Evolutionary conservation across 2,888 invertebrate species (phyloP).

Genomic region (Acrobasis repandana): DNA sequence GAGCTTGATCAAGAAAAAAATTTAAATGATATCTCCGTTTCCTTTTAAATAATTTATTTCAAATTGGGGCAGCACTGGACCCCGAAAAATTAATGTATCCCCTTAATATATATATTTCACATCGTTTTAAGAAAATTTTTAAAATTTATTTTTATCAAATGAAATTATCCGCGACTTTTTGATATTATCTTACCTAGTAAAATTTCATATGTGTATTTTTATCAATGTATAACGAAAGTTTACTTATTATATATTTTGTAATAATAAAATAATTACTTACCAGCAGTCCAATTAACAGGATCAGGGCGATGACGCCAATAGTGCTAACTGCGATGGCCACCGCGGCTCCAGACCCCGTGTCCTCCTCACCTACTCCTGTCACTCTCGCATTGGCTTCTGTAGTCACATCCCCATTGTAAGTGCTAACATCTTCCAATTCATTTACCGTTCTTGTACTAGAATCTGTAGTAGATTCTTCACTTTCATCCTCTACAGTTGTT

Average conservation of each 20-base stretch:
- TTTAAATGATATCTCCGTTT: too few species aligned
- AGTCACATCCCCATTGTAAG: constrained; percentile 56
- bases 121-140: too few species aligned
- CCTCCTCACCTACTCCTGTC: constrained; percentile 45
- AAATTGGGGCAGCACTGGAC: too few species aligned
- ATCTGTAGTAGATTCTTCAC: constrained; percentile 47
- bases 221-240: too few species aligned
- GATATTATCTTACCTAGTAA: too few species aligned
- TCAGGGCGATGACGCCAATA: constrained; percentile 89
- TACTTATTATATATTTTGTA: background rate
- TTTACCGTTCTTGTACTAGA: constrained; percentile 51
- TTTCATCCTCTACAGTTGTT: constrained; percentile 37
- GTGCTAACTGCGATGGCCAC: constrained; percentile 92
- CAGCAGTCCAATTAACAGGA: constrained; percentile 89
- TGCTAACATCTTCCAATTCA: constrained; percentile 57
- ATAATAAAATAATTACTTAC: constrained; percentile 69
- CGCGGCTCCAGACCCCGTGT: constrained; percentile 86
- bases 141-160: too few species aligned
- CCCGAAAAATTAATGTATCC: too few species aligned
- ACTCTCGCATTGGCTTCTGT: constrained; percentile 62
- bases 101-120: too few species aligned
- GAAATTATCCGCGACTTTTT: too few species aligned
- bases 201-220: too few species aligned
- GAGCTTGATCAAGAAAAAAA: too few species aligned
- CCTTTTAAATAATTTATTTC: too few species aligned